Percentiles rank a stretch among this genome's conserved stretches.
Evolutionary conservation across 2,888 invertebrate species (phyloP).

Genomic region (Venusia cambrica): DNA sequence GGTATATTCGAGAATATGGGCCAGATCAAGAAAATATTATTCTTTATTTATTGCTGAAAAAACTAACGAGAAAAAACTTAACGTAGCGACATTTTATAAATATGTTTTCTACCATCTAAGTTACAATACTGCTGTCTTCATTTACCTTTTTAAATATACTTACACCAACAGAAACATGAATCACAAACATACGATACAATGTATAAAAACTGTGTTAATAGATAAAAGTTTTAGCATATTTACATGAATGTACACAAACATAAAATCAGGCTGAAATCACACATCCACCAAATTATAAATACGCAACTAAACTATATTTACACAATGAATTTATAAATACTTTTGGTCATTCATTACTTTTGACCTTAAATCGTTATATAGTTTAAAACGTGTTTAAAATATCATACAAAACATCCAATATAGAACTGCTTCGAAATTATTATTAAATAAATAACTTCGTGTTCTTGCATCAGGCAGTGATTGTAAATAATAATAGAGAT

Average conservation of each 20-base stretch:
- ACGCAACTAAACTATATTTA: slow-evolving; percentile 65
- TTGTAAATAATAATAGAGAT: slow-evolving; percentile 25
- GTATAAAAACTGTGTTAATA: slow-evolving; percentile 27
- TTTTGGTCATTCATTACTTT: slow-evolving; percentile 51
- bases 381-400: slow-evolving; percentile 39
- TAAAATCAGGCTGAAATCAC: slow-evolving; percentile 40
- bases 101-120: slow-evolving; percentile 54
- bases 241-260: slow-evolving; percentile 58
- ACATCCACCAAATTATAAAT: slow-evolving; percentile 55
- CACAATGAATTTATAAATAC: slow-evolving; percentile 39
- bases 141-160: slow-evolving; percentile 50
- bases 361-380: no score
- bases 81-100: slow-evolving; percentile 44
- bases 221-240: slow-evolving; percentile 39
- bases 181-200: slow-evolving; percentile 54
- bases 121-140: slow-evolving; percentile 65
- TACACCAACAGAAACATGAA: slow-evolving; percentile 52
- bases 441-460: slow-evolving; percentile 41
- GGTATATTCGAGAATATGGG: slow-evolving; percentile 16
- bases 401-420: slow-evolving; percentile 50
- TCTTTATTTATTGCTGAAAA: no score
- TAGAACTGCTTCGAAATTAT: slow-evolving; percentile 42
- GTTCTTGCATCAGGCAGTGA: slow-evolving; percentile 56
- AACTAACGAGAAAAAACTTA: slow-evolving; percentile 22
- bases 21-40: slow-evolving; percentile 20